These are phyloP conservation scores for Apocheima hispidaria DNA, from an alignment of 2,888 invertebrate species.

Conservation along the genomic window DNA sequence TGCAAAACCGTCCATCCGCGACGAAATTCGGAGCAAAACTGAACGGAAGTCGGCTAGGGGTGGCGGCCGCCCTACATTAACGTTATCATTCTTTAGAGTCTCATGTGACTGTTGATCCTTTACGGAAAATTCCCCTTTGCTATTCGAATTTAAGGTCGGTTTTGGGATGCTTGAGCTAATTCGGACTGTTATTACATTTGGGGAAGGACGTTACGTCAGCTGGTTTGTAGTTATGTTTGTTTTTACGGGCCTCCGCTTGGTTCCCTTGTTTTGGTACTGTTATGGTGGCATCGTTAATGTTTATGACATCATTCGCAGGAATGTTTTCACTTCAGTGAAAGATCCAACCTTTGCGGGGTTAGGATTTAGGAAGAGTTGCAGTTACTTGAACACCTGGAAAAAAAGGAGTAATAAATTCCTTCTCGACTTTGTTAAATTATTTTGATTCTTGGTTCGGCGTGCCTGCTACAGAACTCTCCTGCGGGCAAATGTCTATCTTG, in stretches of 20 bases:
- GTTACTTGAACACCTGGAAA: neutral
- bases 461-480: too few species aligned
- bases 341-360: slow-evolving; percentile 1
- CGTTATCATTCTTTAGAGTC: slow-evolving; percentile 53
- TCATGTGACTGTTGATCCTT: slow-evolving; percentile 46
- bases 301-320: slow-evolving; percentile 26
- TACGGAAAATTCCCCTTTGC: slow-evolving; percentile 48
- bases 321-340: slow-evolving; percentile 1
- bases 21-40: slow-evolving; percentile 61
- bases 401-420: too few species aligned
- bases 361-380: neutral
- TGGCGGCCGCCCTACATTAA: slow-evolving; percentile 70
- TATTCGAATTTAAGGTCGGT: slow-evolving; percentile 37
- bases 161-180: slow-evolving; percentile 29
- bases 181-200: slow-evolving; percentile 39
- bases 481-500: too few species aligned
- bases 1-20: slow-evolving; percentile 52
- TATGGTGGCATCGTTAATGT: slow-evolving; percentile 16
- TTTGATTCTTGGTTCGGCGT: too few species aligned
- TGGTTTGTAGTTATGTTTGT: slow-evolving; percentile 41
- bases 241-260: slow-evolving; percentile 34
- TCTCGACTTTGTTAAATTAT: too few species aligned
- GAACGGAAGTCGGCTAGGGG: slow-evolving; percentile 61
- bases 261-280: slow-evolving; percentile 29
- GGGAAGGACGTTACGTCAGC: slow-evolving; percentile 45